Percentiles rank a stretch among this genome's conserved stretches.
These are phyloP conservation scores for Megastigmus dorsalis DNA, from an alignment of 2,888 invertebrate genomes.

Conservation along the genomic window DNA sequence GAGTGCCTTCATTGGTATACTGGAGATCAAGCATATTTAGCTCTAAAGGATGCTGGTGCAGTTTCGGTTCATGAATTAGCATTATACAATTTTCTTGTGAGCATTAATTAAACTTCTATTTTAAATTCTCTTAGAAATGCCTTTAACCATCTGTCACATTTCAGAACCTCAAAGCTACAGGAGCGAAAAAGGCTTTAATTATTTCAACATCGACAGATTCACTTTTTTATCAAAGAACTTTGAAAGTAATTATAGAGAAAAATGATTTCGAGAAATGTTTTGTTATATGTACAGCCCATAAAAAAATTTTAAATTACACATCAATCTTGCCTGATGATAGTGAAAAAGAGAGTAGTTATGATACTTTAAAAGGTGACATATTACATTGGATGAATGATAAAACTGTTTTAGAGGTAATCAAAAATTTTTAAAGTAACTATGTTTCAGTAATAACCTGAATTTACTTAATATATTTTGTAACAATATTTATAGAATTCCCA, in stretches of 20 bases:
- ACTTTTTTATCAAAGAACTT: slow-evolving; percentile 76
- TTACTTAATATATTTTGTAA: slow-evolving; percentile 27
- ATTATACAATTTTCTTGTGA: slow-evolving; percentile 70
- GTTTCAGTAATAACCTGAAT: slow-evolving; percentile 9
- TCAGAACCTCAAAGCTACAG: slow-evolving; percentile 70
- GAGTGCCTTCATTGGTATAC: slow-evolving; percentile 84
- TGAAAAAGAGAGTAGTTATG: slow-evolving; percentile 68
- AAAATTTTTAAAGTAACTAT: slow-evolving; percentile 28
- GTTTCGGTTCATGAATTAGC: slow-evolving; percentile 80
- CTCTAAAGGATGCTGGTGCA: slow-evolving; percentile 79
- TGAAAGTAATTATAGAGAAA: slow-evolving; percentile 78
- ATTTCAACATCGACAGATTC: slow-evolving; percentile 79
- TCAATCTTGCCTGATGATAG: slow-evolving; percentile 69
- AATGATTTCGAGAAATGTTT: slow-evolving; percentile 80
- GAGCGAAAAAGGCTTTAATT: slow-evolving; percentile 75
- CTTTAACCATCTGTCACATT: slow-evolving; percentile 47
- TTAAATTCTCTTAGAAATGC: slow-evolving; percentile 6
- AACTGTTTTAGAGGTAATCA: slow-evolving; percentile 60
- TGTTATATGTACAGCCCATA: slow-evolving; percentile 78
- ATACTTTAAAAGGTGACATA: slow-evolving; percentile 74
- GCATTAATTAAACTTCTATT: slow-evolving; percentile 75
- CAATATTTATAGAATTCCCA: slow-evolving; percentile 75
- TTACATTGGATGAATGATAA: slow-evolving; percentile 76
- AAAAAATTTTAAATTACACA: slow-evolving; percentile 76
- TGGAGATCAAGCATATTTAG: slow-evolving; percentile 76